A percentile compares a stretch with the other conserved stretches of the same genome.
Evolutionary conservation across 2,113 vertebrate genomes (phyloP).

Genomic region (Coreoperca whiteheadi): DNA sequence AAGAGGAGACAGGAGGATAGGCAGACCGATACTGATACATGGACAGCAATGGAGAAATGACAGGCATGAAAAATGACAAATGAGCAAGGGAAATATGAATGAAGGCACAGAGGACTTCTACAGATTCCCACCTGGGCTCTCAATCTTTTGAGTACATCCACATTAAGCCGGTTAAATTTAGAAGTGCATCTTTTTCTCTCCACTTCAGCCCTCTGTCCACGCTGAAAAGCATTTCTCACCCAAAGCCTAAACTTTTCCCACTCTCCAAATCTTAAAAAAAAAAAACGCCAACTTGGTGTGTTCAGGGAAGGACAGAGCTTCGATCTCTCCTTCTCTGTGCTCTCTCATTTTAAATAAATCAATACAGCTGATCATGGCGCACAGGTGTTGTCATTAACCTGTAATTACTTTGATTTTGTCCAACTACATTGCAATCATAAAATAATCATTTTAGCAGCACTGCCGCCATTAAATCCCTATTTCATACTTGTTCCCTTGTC

Average conservation of each 20-base stretch:
- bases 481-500: not conserved
- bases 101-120: conserved; percentile 1
- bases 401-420: not conserved
- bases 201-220: not conserved
- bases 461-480: not conserved
- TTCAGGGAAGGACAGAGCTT: not conserved
- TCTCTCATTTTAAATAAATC: conserved; percentile 1
- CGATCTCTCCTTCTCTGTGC: not conserved
- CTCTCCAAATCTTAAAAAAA: not conserved
- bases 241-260: not conserved
- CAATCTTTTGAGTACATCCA: not conserved
- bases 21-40: not conserved
- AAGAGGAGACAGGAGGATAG: conserved; percentile 2
- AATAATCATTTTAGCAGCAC: not conserved
- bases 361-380: not conserved
- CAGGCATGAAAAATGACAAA: conserved; percentile 1
- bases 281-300: not conserved
- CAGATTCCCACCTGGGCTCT: conserved; percentile 6
- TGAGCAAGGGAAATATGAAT: not conserved
- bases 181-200: not conserved
- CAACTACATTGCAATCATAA: not conserved
- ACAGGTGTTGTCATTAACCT: not conserved
- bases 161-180: not conserved
- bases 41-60: not conserved
- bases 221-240: not conserved